Evolutionary conservation across 2,888 invertebrate species (phyloP).

Genomic region (Drosophila paramelanica): DNA sequence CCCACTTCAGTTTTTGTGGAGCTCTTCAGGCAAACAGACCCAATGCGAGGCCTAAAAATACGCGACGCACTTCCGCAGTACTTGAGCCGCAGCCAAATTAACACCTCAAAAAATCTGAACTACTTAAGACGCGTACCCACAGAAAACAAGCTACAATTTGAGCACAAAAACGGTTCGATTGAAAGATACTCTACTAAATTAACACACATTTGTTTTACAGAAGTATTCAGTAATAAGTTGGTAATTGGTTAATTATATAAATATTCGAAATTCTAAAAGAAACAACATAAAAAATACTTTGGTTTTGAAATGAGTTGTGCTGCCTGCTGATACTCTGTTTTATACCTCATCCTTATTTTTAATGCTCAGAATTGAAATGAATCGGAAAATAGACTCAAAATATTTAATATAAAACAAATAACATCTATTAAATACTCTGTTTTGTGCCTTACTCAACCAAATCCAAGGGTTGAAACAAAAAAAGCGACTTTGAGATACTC

Average conservation of each 20-base stretch:
- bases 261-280: no score
- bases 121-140: constrained; percentile 18
- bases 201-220: no score
- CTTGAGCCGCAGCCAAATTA: constrained; percentile 42
- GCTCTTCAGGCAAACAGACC: constrained; percentile 1
- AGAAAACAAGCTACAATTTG: background rate
- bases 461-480: background rate
- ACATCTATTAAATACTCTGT: background rate
- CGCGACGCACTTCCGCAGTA: constrained; percentile 32
- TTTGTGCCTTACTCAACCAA: background rate
- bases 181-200: no score
- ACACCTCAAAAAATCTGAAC: constrained; percentile 47
- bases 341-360: no score
- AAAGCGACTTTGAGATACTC: no score
- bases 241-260: no score
- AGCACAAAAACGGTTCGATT: no score
- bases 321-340: no score
- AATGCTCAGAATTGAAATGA: background rate
- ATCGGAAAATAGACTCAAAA: background rate
- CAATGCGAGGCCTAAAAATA: constrained; percentile 45
- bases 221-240: no score
- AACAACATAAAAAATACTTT: no score
- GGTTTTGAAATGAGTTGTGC: no score
- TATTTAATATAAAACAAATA: background rate
- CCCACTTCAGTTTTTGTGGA: constrained; percentile 13